These are phyloP conservation scores for Polyergus mexicanus DNA, from an alignment of 1,140 invertebrate species.

Conservation along the genomic window DNA sequence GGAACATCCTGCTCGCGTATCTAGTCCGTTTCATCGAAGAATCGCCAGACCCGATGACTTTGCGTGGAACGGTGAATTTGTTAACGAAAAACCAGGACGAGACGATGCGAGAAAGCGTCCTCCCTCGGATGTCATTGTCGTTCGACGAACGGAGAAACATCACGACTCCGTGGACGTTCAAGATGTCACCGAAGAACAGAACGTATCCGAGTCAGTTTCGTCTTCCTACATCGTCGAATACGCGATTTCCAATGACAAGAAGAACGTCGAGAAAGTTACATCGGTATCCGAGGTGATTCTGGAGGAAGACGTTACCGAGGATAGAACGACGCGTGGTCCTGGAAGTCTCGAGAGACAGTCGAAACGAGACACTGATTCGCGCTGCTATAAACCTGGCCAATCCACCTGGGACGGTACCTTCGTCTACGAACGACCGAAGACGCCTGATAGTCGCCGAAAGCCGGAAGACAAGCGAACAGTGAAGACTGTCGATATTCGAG, in stretches of 20 bases:
- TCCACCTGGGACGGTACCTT: slow-evolving; percentile 81
- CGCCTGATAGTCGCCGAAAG: slow-evolving; percentile 10
- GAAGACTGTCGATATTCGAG: slow-evolving; percentile 75
- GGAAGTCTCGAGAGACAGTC: slow-evolving; percentile 20
- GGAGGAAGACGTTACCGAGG: slow-evolving; percentile 63
- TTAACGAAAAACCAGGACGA: slow-evolving; percentile 48
- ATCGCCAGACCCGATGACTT: slow-evolving; percentile 68
- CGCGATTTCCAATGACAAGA: slow-evolving; percentile 60
- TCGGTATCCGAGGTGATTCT: slow-evolving; percentile 66
- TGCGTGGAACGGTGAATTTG: slow-evolving; percentile 73
- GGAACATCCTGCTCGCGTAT: neutral
- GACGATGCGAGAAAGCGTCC: slow-evolving; percentile 17
- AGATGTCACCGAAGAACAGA: slow-evolving; percentile 72
- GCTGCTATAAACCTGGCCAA: slow-evolving; percentile 74
- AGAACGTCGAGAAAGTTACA: slow-evolving; percentile 70
- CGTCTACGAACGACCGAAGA: slow-evolving; percentile 59
- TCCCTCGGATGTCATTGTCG: slow-evolving; percentile 55
- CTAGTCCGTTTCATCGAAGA: slow-evolving; percentile 8
- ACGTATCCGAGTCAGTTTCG: slow-evolving; percentile 55
- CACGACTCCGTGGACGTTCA: slow-evolving; percentile 71
- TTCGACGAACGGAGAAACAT: slow-evolving; percentile 62
- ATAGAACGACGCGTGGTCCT: neutral
- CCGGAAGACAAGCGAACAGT: slow-evolving; percentile 2
- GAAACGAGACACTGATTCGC: slow-evolving; percentile 2
- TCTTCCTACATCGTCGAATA: slow-evolving; percentile 72